Evolutionary conservation across 2,888 invertebrate genomes (phyloP).

Genomic region (Chymomyza caudatula): DNA sequence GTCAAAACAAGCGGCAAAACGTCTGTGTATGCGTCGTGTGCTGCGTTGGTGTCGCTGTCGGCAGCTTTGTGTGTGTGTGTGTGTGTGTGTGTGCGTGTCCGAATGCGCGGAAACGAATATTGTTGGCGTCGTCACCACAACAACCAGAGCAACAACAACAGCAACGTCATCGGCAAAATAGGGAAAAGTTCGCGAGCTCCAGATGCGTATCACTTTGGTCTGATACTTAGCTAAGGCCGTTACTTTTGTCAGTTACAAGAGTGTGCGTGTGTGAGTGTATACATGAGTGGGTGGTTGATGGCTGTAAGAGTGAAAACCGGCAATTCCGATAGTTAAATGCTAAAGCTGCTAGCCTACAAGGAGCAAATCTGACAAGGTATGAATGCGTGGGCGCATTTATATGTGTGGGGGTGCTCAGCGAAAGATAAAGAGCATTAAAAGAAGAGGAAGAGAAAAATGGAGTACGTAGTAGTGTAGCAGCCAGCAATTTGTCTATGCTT

Average conservation of each 20-base stretch:
- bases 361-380: conserved; percentile 4
- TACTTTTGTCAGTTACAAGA: not conserved
- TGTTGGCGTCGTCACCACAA: not conserved
- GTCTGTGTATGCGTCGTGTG: conserved; percentile 58
- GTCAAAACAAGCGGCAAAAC: conserved; percentile 49
- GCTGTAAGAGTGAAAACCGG: conserved; percentile 41
- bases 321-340: conserved; percentile 48
- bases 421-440: conserved; percentile 12
- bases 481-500: not conserved
- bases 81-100: not conserved
- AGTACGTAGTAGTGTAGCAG: conserved; percentile 17
- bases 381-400: conserved; percentile 14
- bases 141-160: conserved; percentile 9
- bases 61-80: not conserved
- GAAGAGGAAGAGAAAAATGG: conserved; percentile 2
- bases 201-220: not conserved
- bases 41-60: conserved; percentile 6
- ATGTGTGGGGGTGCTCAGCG: conserved; percentile 31
- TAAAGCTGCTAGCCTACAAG: conserved; percentile 13
- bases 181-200: not conserved
- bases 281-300: not conserved
- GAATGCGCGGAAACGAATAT: not conserved
- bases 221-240: not conserved
- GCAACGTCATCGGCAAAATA: conserved; percentile 28
- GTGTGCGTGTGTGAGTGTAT: not conserved